Base-by-base conservation (phyloP, 2,113 vertebrate species). In the Gallinago paraguaiae region DNA sequence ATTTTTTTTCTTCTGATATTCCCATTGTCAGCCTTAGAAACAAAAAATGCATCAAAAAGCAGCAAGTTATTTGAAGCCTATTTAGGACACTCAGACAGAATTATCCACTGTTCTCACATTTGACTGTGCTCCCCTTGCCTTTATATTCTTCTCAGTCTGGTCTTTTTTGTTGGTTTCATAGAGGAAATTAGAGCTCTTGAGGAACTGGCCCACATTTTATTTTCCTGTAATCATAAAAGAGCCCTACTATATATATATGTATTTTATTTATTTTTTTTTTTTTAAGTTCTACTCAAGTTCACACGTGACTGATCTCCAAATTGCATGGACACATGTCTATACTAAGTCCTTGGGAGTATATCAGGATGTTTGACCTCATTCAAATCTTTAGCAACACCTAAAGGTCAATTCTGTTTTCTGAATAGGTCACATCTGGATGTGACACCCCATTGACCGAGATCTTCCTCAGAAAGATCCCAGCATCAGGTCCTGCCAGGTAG, bases 161-260 rank as follows among this genome's bases (percentile, higher is more conserved):
- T 4, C 1, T 80, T 15, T 71, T 88, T 85, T 70, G 17, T 57
- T 80, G 6, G 17, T 54, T 90, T 92, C 11, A 22, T 56, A 33
- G 4, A 70, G 30, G 17, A 83, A 77, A 86, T 51, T 24, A 70
- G 50, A 79, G 11, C 11, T 74, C 37, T 74, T 75, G 43, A 59
- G 28, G 68, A 24, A 10, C 63, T 17, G 51, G 14, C 1, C 3
- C 22, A 59, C 43, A 16, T 45, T n/a, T 67, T 57, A 59, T 63
- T 84, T 76, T 80, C 37, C 59, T 67, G 46, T 59, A 59, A 11
- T 72, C 11, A 53, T 8, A 45, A 35, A 80, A 56, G 5, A 88
- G 7, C 7, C 3, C 7, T 1, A 2, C 1, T 10, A 5, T 60
- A 39, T 33, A 7, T 41, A 6, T 53, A 9, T n/a, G n/a, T n/a